Evolutionary conservation across 2,797 vertebrate genomes (phyloP).

Genomic region (Zenarchopterus dispar): DNA sequence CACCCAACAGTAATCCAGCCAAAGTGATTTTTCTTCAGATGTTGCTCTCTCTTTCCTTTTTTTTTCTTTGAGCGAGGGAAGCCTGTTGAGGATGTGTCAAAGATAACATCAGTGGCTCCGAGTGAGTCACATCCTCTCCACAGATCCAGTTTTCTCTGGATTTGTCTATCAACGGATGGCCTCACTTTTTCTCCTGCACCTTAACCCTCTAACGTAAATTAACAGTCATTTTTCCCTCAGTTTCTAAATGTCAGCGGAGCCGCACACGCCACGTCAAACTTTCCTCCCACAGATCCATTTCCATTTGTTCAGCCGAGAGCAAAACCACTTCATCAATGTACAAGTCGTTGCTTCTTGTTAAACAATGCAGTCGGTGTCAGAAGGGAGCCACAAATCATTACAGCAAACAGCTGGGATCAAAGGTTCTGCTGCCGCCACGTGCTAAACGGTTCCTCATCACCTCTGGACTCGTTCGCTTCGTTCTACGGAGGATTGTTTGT

Average conservation of each 20-base stretch:
- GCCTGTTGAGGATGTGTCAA: not conserved
- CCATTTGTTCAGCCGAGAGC: conserved; percentile 31
- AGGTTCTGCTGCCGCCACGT: conserved; percentile 29
- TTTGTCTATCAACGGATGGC: too few relatives aligned
- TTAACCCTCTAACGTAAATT: conserved; percentile 6
- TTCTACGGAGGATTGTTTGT: not conserved
- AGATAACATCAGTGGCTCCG: not conserved
- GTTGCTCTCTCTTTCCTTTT: not conserved
- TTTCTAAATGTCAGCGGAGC: conserved; percentile 39
- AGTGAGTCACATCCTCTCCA: not conserved
- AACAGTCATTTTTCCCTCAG: conserved; percentile 8
- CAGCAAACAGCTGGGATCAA: conserved; percentile 34
- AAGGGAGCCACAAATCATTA: conserved; percentile 38
- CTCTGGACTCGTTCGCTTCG: not conserved
- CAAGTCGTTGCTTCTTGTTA: conserved; percentile 36
- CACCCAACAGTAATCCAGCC: too few relatives aligned
- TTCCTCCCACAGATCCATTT: conserved; percentile 39
- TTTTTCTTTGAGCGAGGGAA: not conserved
- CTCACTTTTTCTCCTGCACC: not conserved
- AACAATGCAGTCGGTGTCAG: conserved; percentile 20
- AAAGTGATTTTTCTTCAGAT: too few relatives aligned
- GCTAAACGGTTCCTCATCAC: conserved; percentile 5
- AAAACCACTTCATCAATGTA: conserved; percentile 36
- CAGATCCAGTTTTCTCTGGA: not conserved
- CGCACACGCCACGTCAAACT: conserved; percentile 32